A percentile compares a stretch with the other conserved stretches of the same genome.
Conservation (phyloP, 2,113 vertebrate genomes). For the Rhabdomys dilectus region DNA sequence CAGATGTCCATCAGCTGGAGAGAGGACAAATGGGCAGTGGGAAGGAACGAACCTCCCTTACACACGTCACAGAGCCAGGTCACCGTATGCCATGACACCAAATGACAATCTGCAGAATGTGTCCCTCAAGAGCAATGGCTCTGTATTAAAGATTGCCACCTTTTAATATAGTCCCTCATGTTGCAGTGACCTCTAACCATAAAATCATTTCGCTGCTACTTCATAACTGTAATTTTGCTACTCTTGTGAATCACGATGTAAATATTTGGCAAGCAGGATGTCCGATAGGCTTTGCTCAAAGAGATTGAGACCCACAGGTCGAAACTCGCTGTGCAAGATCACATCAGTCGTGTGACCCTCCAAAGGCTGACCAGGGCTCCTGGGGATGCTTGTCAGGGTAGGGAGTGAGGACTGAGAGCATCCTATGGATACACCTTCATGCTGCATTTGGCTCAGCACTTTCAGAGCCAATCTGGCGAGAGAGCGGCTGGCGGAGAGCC, state of each 20-base stretch:
- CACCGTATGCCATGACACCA: accelerated
- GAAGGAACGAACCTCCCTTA: accelerated
- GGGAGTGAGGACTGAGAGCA: no score
- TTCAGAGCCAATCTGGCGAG: not conserved
- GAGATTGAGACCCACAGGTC: not conserved
- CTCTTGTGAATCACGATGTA: not conserved
- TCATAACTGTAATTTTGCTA: not conserved
- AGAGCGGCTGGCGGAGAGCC: not conserved
- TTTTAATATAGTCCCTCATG: not conserved
- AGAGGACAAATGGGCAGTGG: accelerated
- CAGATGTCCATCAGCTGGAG: not conserved
- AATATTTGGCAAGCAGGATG: not conserved
- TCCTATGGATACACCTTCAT: accelerated
- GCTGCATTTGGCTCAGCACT: not conserved
- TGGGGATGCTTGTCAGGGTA: accelerated
- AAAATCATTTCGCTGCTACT: not conserved
- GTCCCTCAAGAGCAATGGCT: not conserved
- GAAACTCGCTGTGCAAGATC: accelerated
- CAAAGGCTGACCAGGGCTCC: accelerated
- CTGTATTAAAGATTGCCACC: not conserved
- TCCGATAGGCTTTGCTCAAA: not conserved
- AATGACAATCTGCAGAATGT: not conserved
- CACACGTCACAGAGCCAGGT: not conserved
- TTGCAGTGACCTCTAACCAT: not conserved
- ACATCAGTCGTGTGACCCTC: not conserved